Evolutionary conservation across 2,797 vertebrate genomes (phyloP), one percentile per base, ranked within the genome.

Genomic region (Echeneis naucrates): DNA sequence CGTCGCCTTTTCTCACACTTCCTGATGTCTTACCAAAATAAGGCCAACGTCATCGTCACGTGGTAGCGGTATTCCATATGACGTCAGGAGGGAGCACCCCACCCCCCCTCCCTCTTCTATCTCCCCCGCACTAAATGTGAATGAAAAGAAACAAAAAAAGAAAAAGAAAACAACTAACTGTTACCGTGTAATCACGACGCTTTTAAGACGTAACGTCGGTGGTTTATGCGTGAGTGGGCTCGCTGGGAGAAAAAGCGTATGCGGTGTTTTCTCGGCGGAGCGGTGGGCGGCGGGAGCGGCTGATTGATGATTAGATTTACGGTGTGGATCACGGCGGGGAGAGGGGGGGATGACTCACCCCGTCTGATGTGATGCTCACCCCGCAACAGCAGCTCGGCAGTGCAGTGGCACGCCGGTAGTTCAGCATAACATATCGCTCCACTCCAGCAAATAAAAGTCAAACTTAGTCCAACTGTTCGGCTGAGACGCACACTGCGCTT

Each of bases 301-400:
- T 83, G 90, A 91, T 77, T 78, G 87, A 82, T 88, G 87, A 90
- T 90, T 78, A 89, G 89, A 88, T 91, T 88, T 86, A 85, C 80
- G 77, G 84, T 70, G 85, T 81, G 86, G 87, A 83, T 88, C 87
- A 45, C 87, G 81, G 83, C 74, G 80, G 80, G 76, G 85, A 89
- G 88, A 88, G 90, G 82, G n/a, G n/a, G n/a, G 88, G 92, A 94
- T 94, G 93, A 93, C 88, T 94, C 93, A 94, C 91, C 78, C 91
- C 68, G 86, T 87, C 87, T 89, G 91, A 84, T 85, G 86, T 78
- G 88, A 80, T 73, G 86, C 82, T 90, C 90, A 87, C 78, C 90
- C 87, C 86, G 89, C 92, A 91, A 83, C 89, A 84, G 89, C 88
- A 86, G 87, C 87, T 87, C 89, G 84, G 82, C 89, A 91, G 90